Evolutionary conservation across 1,140 invertebrate species (phyloP), one percentile per base, ranked within the genome.

Genomic region (Cryptotermes secundus): DNA sequence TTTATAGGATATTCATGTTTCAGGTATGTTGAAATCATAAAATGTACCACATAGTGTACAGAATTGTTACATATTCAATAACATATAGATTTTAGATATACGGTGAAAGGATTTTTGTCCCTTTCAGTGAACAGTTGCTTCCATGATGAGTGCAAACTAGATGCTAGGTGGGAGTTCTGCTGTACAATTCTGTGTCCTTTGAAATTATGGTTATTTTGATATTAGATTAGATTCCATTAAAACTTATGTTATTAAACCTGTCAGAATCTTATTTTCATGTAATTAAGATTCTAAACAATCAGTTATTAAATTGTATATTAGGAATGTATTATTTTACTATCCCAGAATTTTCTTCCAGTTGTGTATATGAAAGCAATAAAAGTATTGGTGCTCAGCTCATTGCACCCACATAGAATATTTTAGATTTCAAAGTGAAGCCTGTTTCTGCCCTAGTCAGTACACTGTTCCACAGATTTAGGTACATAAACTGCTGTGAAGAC

Each of bases 61-160:
- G 45, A 49, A 16, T 12, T 49, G 16, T 49, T 49, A 19, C 22
- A 22, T 49, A 19, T 3, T 49, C 9, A 49, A 12, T 38, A 38
- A 49, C 45, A 3, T 49, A 12, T 22, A 16, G 7, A 72, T 72
- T 72, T 72, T 72, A 72, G 59, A 72, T 31, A 72, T 72, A 72
- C n/a, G 26, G n/a, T 72, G 59, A 72, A 72, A 72, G n/a, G n/a
- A 72, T 72, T 72, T 72, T n/a, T 72, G 26, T 72, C 26, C n/a
- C 59, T 72, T 72, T 72, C 59, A 72, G 59, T 1, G 1, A 72
- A 31, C n/a, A 72, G n/a, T 31, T 72, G 59, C 59, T 72, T 72
- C 59, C 59, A 72, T 72, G 59, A 72, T 31, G 59, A 72, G 26
- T 72, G 59, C 59, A 72, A 72, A 31, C 45, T 72, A 72, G n/a